Base-by-base conservation (phyloP, 2,888 invertebrate genomes). In the Ectemnius lituratus region DNA sequence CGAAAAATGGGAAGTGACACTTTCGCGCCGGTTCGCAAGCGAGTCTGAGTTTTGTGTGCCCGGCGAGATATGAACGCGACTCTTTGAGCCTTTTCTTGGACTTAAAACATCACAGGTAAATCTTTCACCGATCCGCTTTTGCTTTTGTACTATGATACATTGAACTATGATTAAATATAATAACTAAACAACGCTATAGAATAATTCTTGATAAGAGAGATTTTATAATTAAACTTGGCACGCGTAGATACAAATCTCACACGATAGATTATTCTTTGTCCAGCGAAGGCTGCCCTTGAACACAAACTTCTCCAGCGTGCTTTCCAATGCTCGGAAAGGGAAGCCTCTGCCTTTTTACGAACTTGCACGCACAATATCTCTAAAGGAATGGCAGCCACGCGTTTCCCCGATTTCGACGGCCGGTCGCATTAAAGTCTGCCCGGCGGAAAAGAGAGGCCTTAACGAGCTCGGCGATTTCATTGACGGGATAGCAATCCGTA, bases 391-490 rank as follows among this genome's bases (percentile, higher is more conserved):
- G 5, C 16, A 45, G 47, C 52, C 52, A 62, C 57, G 47, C 23
- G 62, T 45, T 62, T 58, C 56, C 28, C 57, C 14, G 16, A 37
- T 14, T 56, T 49, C 18, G 47, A 23, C 46, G 37, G 37, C 20
- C 45, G n/a, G 4, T n/a, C 52, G 52, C 16, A 52, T 62, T 23
- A 58, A 49, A 18, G 65, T 65, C 69, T 59, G 70, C 52, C 58
- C 11, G 18, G 27, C 13, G 37, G 23, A 37, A 63, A 37, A 63
- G 18, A 52, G 61, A 62, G n/a, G 23, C 18, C 27, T 67, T 76
- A 75, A 79, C 69, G 69, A 75, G 72, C 62, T 59, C 59, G 57
- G 65, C 70, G 67, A 69, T 79, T 79, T 76, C 77, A 76, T 81
- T 81, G 58, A 62, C 23, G 71, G 67, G 66, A 28, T 37, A 20